Base-by-base conservation (phyloP, 2,888 invertebrate genomes). In the Apodemia zela region DNA sequence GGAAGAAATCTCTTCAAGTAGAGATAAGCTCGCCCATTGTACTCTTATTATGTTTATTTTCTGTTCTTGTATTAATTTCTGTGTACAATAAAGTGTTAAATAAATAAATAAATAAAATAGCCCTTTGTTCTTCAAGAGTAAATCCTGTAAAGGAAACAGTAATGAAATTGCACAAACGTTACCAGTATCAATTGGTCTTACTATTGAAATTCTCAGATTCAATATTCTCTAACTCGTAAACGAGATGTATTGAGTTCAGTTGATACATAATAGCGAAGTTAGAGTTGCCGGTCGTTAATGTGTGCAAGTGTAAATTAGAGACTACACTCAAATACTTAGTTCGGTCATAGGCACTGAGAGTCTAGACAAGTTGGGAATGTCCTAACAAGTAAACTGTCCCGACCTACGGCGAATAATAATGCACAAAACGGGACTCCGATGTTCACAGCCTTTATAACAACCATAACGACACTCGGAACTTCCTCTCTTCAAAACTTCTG, bases 361-460 rank as follows among this genome's bases (percentile, higher is more conserved):
- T 58, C 17, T 68, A 66, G 66, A 64, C 64, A 68, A 73, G 72
- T 72, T 67, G 69, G 71, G 69, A 65, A 68, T 65, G 73, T 73
- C 72, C 80, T 81, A 82, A 84, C 83, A 80, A 85, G 81, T 79
- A 74, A 81, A 81, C 78, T 79, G 75, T 75, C 72, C 71, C 69
- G 68, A 70, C 72, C 70, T 69, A 71, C 65, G 68, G 65, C 67
- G 76, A 70, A 77, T 78, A 76, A 78, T 76, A 77, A 79, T 75
- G 72, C 65, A 68, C 65, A 68, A 68, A 71, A 70, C 66, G 68
- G 68, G 67, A 66, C 69, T 66, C 66, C 66, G 63, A 66, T 59
- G 65, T 61, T 57, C 65, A 64, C 66, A 63, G 63, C 63, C 66
- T 66, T 66, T 58, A 67, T 66, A 69, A 49, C 17, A 70, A 69